These are phyloP conservation scores for Ara ararauna DNA, from an alignment of 2,797 vertebrate species.

Conservation along the genomic window DNA sequence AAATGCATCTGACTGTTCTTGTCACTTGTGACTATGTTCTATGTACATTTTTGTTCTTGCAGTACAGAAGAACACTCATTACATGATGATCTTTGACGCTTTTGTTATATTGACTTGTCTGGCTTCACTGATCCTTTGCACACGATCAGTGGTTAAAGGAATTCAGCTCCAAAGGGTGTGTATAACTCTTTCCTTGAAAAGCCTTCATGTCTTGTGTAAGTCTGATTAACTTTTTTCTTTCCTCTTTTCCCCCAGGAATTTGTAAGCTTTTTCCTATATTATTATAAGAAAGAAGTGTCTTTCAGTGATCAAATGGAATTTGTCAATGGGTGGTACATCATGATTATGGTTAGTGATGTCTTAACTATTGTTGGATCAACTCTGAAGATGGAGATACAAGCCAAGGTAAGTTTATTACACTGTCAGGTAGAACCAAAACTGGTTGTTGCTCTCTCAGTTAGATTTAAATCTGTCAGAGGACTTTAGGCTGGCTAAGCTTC, in stretches of 20 bases:
- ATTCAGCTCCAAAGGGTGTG: slow-evolving; percentile 90
- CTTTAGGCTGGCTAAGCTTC: neutral
- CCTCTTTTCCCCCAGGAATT: slow-evolving; percentile 83
- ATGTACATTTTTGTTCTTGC: slow-evolving; percentile 29
- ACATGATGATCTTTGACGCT: slow-evolving; percentile 88
- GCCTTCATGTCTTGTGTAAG: neutral
- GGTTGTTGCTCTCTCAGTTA: neutral
- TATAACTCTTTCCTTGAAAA: slow-evolving; percentile 14
- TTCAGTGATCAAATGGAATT: slow-evolving; percentile 90
- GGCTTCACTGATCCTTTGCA: slow-evolving; percentile 87
- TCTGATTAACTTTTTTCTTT: neutral
- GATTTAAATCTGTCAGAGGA: neutral
- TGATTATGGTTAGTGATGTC: slow-evolving; percentile 90
- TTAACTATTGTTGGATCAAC: slow-evolving; percentile 89
- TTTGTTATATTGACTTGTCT: slow-evolving; percentile 88
- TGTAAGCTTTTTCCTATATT: slow-evolving; percentile 79
- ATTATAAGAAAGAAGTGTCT: slow-evolving; percentile 80
- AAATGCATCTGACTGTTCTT: neutral
- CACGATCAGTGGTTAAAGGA: slow-evolving; percentile 87
- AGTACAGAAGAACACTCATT: slow-evolving; percentile 89
- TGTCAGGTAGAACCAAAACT: neutral
- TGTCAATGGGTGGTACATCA: slow-evolving; percentile 92
- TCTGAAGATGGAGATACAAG: slow-evolving; percentile 93
- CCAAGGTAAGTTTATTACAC: slow-evolving; percentile 83
- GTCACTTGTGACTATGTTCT: too few relatives aligned